phyloP scores from a whole-genome alignment of 2,113 vertebrate species.

The Cololabis saira region DNA sequence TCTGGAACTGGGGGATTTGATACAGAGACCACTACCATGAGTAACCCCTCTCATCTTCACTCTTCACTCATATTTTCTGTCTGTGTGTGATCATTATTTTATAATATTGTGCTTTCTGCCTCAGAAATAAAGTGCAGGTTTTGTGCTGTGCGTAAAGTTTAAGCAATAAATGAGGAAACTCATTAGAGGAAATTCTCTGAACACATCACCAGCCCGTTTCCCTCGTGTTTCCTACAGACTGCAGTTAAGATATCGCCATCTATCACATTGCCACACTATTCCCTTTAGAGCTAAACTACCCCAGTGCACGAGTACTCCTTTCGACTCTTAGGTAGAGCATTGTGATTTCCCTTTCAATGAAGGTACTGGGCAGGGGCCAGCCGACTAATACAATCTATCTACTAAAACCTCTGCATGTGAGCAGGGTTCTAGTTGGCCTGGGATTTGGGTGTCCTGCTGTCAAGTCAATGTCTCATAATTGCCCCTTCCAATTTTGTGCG shows the following conservation, averaged over 20 bases:
- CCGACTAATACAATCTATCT: constrained; percentile 12
- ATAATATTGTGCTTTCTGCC: neutral
- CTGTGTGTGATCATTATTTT: neutral
- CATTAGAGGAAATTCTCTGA: constrained; percentile 28
- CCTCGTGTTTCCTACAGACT: neutral
- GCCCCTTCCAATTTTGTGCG: constrained; percentile 57
- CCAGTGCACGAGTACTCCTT: constrained; percentile 9
- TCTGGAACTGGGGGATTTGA: constrained; percentile 78
- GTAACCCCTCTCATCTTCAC: constrained; percentile 54
- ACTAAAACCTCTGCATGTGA: constrained; percentile 6
- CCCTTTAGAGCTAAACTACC: constrained; percentile 17
- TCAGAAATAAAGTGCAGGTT: neutral
- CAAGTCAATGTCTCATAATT: constrained; percentile 70
- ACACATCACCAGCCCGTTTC: neutral
- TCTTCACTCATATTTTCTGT: constrained; percentile 11
- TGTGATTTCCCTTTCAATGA: constrained; percentile 35
- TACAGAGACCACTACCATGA: constrained; percentile 65
- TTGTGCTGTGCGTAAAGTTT: neutral
- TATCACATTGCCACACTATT: constrained; percentile 10
- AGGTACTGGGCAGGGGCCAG: constrained; percentile 19
- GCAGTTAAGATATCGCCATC: constrained; percentile 8
- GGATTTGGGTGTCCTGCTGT: constrained; percentile 45
- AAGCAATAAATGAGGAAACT: neutral
- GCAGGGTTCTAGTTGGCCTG: constrained; percentile 16
- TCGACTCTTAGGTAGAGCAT: constrained; percentile 14